Percentiles rank a stretch among this genome's conserved stretches.
phyloP scores from a whole-genome alignment of 2,797 vertebrate species.

The Onychomys leucogaster region DNA sequence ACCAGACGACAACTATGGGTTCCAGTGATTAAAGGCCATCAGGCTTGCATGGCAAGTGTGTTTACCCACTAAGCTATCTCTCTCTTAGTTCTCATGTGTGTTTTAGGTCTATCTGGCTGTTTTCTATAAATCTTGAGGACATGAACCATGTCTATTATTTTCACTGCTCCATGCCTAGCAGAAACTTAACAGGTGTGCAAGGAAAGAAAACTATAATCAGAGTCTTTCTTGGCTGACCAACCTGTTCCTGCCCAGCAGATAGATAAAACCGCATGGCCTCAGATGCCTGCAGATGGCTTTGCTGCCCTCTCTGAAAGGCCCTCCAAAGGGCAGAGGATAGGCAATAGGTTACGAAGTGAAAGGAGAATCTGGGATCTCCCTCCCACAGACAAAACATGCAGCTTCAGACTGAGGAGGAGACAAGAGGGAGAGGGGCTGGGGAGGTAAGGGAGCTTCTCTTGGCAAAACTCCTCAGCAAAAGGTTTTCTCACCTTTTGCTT shows the following conservation, averaged over 20 bases:
- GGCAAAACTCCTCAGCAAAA: background rate
- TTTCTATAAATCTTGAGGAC: background rate
- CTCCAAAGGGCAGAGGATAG: background rate
- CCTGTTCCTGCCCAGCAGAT: background rate
- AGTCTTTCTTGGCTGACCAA: background rate
- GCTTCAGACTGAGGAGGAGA: background rate
- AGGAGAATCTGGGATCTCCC: background rate
- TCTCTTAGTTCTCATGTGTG: background rate
- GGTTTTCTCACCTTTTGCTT: background rate
- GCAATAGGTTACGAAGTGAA: background rate
- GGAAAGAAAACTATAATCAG: background rate
- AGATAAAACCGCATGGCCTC: background rate
- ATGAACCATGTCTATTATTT: background rate
- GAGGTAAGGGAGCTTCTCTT: background rate
- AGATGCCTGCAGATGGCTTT: background rate
- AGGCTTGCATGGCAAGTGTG: background rate
- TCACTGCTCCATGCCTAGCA: background rate
- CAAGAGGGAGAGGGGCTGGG: too few species aligned
- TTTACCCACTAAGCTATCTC: background rate
- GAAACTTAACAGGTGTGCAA: background rate
- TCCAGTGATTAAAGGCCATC: background rate
- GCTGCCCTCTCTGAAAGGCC: background rate
- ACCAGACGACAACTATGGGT: background rate
- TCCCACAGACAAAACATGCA: background rate
- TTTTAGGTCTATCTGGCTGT: background rate